phyloP scores from a whole-genome alignment of 2,797 vertebrate species.

The Orientallactaga sibirica region DNA sequence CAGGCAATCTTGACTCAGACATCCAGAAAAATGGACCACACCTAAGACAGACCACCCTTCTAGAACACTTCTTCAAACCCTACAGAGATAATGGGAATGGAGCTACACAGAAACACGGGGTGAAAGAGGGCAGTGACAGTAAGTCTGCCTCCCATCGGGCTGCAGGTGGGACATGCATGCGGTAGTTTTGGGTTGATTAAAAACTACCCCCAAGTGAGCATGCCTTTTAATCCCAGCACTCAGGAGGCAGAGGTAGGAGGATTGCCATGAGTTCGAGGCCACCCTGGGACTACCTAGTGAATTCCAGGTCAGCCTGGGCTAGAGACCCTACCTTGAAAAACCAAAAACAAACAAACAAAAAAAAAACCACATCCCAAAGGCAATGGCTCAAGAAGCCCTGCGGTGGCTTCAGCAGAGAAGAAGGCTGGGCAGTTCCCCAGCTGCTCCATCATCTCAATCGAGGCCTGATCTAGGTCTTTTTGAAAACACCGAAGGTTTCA shows the following conservation, averaged over 20 bases:
- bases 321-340: too few species aligned
- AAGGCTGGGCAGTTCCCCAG: background rate
- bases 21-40: background rate
- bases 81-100: background rate
- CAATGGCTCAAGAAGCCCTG: background rate
- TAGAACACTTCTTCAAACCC: background rate
- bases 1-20: background rate
- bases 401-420: background rate
- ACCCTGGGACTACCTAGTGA: too few species aligned
- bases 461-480: background rate
- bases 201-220: background rate
- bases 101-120: background rate
- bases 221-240: too few species aligned
- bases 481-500: conserved; percentile 26
- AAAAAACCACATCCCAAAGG: too few species aligned
- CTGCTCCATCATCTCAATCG: background rate
- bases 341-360: too few species aligned
- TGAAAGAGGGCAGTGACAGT: background rate
- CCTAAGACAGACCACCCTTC: background rate
- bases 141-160: background rate
- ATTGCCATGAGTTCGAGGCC: too few species aligned
- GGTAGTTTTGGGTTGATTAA: background rate
- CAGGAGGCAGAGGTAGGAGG: too few species aligned
- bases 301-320: too few species aligned
- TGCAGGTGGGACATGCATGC: background rate